Percentiles rank a stretch among this genome's conserved stretches.
These are phyloP conservation scores for Himalopsyche anomala DNA, from an alignment of 2,888 invertebrate genomes.

Conservation along the genomic window DNA sequence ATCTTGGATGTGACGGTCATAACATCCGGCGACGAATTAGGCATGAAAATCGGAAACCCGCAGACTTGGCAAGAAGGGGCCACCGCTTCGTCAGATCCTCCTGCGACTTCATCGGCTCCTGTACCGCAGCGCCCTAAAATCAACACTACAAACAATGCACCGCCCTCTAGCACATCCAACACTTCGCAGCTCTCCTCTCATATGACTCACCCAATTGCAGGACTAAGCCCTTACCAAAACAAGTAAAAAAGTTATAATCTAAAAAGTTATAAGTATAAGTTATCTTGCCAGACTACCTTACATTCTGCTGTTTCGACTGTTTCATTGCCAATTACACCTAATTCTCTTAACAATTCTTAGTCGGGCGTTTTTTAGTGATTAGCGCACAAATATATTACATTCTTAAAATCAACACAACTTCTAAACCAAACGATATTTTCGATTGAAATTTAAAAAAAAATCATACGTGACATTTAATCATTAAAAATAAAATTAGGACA, in stretches of 20 bases:
- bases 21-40: slow-evolving; percentile 83
- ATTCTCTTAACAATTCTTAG: no score
- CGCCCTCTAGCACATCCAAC: background rate
- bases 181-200: slow-evolving; percentile 72
- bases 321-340: no score
- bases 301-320: background rate
- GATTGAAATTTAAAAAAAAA: no score
- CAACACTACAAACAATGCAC: slow-evolving; percentile 67
- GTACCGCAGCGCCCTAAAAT: slow-evolving; percentile 62
- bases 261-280: no score
- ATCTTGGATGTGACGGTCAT: slow-evolving; percentile 87
- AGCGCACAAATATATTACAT: no score
- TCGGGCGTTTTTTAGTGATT: no score
- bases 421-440: no score
- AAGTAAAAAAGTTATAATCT: slow-evolving; percentile 77
- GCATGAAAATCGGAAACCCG: slow-evolving; percentile 88
- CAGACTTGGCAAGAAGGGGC: slow-evolving; percentile 79
- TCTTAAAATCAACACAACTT: no score
- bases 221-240: slow-evolving; percentile 95
- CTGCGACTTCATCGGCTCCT: slow-evolving; percentile 66
- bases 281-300: background rate
- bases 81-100: slow-evolving; percentile 67
- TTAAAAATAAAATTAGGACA: no score
- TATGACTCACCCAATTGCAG: slow-evolving; percentile 86
- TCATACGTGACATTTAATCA: no score